phyloP scores from a whole-genome alignment of 2,113 vertebrate species.

The Chaetops frenatus region DNA sequence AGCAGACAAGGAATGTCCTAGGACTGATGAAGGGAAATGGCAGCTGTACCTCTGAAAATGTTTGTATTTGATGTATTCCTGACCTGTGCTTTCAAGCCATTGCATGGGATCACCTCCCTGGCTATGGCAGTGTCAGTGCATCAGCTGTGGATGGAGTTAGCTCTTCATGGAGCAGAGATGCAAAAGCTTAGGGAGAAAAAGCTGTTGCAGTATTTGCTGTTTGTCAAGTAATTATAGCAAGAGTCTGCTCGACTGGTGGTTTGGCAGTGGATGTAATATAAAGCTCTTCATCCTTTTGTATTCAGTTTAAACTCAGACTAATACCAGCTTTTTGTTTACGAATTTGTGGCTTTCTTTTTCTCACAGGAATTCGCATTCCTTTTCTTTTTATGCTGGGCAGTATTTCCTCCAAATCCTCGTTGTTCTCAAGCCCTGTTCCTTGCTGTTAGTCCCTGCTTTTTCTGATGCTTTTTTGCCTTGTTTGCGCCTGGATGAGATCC shows the following conservation, averaged over 20 bases:
- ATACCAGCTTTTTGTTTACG: constrained; percentile 1
- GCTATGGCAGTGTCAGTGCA: not conserved
- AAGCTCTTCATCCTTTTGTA: constrained; percentile 12
- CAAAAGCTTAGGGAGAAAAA: not conserved
- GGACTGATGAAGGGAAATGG: not conserved
- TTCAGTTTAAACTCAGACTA: not conserved
- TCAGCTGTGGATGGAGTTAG: not conserved
- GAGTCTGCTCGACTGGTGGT: not conserved
- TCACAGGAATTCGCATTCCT: constrained; percentile 7
- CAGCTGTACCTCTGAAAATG: not conserved
- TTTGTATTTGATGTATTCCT: not conserved
- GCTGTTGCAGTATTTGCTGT: not conserved
- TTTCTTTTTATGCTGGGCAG: not conserved
- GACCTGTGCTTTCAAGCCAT: not conserved
- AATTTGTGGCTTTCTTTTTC: constrained; percentile 33
- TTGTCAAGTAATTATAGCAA: not conserved
- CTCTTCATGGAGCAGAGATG: not conserved
- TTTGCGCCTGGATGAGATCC: not conserved
- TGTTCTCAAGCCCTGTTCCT: not conserved
- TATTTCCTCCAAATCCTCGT: not conserved
- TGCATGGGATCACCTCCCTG: not conserved
- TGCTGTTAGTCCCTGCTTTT: not conserved
- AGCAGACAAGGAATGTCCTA: not conserved
- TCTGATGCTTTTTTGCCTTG: not conserved
- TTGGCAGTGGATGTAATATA: not conserved